Evolutionary conservation across 2,888 invertebrate genomes (phyloP).

Genomic region (Carterocephalus palaemon): DNA sequence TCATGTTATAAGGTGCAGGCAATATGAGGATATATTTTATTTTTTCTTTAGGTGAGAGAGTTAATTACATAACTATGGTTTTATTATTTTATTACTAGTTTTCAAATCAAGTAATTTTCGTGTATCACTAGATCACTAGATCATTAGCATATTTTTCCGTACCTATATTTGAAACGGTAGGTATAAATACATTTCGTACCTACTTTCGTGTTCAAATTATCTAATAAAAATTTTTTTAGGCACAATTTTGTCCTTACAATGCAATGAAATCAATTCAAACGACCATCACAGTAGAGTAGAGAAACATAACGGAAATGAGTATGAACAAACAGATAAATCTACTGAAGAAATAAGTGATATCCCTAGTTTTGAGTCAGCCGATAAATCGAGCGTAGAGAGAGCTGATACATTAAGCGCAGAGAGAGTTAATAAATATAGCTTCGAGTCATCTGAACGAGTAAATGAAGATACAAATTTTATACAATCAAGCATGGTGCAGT

Average conservation of each 20-base stretch:
- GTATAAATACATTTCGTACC: too few relatives aligned
- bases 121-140: too few relatives aligned
- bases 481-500: background rate
- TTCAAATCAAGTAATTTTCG: too few relatives aligned
- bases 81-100: too few relatives aligned
- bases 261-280: slow-evolving; percentile 10
- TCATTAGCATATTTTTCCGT: too few relatives aligned
- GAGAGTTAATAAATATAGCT: too few relatives aligned
- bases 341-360: background rate
- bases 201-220: background rate
- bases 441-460: too few relatives aligned
- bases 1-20: slow-evolving; percentile 1
- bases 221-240: slow-evolving; percentile 5
- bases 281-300: slow-evolving; percentile 2
- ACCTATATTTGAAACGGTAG: too few relatives aligned
- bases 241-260: slow-evolving; percentile 2
- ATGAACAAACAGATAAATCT: slow-evolving; percentile 7
- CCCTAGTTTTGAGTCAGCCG: background rate
- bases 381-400: slow-evolving; percentile 12
- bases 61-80: background rate
- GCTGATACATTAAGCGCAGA: slow-evolving; percentile 4
- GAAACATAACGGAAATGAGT: background rate
- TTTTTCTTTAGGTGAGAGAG: slow-evolving; percentile 8
- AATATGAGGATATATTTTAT: slow-evolving; percentile 17
- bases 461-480: too few relatives aligned